Base-by-base conservation (phyloP, 2,113 vertebrate species). In the Peucedramus taeniatus region DNA sequence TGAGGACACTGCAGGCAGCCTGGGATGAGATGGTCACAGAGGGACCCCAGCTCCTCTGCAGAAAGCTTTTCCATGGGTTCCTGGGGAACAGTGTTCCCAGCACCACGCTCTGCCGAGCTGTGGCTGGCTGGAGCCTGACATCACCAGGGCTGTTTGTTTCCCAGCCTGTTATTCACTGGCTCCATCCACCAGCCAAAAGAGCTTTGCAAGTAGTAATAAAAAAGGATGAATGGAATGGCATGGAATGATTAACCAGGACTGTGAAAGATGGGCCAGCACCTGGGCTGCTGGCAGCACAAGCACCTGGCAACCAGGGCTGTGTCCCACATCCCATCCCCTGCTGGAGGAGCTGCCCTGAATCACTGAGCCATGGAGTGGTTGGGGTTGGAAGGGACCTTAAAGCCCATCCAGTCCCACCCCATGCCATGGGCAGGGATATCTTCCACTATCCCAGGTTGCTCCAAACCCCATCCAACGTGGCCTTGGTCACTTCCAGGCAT, bases 101-200 rank as follows among this genome's bases (percentile, higher is more conserved):
- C 3, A 2, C 11, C 0, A 0, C 0, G 2, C 72, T 26, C 37
- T 1, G 9, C 0, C 0, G 45, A 21, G 24, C 31, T 5, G 3
- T 2, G 9, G 30, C 37, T 66, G 17, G 63, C 69, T 6, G 51
- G 42, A 35, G 39, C 39, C 20, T 5, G 54, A 47, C 31, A 10
- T 37, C 79, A 79, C 10, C 13, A 68, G 45, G 44, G 70, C 53
- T 39, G n/a, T 53, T 93, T 85, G 72, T n/a, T 85, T 78, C 61
- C 61, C 75, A 75, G 59, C 21, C 3, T 35, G 44, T 80, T 83
- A 80, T 44, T 95, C 93, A 71, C 82, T 12, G 47, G 7, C 44
- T 96, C 74, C 6, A 17, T 81, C 83, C 87, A 83, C 85, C 64
- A 91, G 95, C 84, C 95, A 82, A 92, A 80, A 88, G 42, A 91